Evolutionary conservation across 2,888 invertebrate species (phyloP).

Genomic region (Tubulanus polymorphus): DNA sequence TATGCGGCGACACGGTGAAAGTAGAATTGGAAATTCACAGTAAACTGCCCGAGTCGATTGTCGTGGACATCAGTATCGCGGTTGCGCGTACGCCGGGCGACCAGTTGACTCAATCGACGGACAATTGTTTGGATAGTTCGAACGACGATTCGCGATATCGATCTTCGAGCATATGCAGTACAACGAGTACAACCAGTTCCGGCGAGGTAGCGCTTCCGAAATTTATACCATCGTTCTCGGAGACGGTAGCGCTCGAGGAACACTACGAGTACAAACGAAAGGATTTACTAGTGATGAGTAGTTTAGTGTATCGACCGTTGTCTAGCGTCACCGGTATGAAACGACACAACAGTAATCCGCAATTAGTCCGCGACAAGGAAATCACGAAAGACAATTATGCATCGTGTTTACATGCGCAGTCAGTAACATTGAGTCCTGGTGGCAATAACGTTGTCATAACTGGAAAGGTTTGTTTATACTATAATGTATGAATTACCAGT

Average conservation of each 20-base stretch:
- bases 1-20: slow-evolving; percentile 15
- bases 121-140: too few relatives aligned
- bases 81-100: too few relatives aligned
- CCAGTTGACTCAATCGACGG: too few relatives aligned
- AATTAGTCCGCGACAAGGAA: slow-evolving; percentile 57
- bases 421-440: slow-evolving; percentile 54
- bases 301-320: slow-evolving; percentile 30
- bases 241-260: background rate
- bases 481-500: too few relatives aligned
- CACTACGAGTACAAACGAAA: background rate
- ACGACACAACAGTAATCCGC: slow-evolving; percentile 31
- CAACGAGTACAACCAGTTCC: background rate
- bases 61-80: too few relatives aligned
- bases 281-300: slow-evolving; percentile 23
- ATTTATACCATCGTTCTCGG: too few relatives aligned
- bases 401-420: slow-evolving; percentile 57
- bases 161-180: background rate
- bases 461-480: slow-evolving; percentile 45
- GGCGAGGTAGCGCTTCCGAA: background rate
- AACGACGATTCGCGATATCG: too few relatives aligned
- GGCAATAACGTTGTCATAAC: slow-evolving; percentile 51
- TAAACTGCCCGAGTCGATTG: slow-evolving; percentile 18
- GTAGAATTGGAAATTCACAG: slow-evolving; percentile 15
- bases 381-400: slow-evolving; percentile 66
- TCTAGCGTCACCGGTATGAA: slow-evolving; percentile 32